Evolutionary conservation across 1,140 invertebrate species (phyloP).

Genomic region (Diorhabda elongata): DNA sequence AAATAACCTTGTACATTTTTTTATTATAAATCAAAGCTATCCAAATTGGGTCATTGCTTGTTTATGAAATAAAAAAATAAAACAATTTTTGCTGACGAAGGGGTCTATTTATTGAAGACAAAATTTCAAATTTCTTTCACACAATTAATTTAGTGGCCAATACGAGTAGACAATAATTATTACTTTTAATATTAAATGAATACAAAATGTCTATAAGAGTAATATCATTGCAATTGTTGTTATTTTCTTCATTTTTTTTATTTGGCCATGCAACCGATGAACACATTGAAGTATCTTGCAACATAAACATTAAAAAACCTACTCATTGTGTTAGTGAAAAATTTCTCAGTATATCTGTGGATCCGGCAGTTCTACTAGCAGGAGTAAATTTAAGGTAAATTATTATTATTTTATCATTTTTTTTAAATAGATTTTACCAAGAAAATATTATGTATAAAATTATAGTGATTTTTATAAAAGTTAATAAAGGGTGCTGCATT

Average conservation of each 20-base stretch:
- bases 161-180: neutral
- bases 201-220: too few species aligned
- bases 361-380: constrained; percentile 51
- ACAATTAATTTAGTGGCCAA: neutral
- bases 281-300: constrained; percentile 28
- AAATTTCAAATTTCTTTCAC: neutral
- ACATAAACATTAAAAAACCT: constrained; percentile 33
- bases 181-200: too few species aligned
- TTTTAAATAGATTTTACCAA: too few species aligned
- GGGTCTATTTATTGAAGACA: neutral
- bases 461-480: too few species aligned
- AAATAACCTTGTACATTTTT: neutral
- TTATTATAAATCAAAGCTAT: neutral
- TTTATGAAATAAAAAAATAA: neutral
- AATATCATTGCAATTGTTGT: neutral
- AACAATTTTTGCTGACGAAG: neutral
- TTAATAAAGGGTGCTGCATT: too few species aligned
- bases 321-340: constrained; percentile 52
- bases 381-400: constrained; percentile 48
- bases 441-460: too few species aligned
- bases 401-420: constrained; percentile 22
- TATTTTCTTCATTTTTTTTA: neutral
- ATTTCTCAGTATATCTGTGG: constrained; percentile 62
- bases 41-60: neutral
- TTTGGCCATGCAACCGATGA: neutral